Conservation (phyloP, 2,888 invertebrate species). For the Cylindroiulus punctatus region DNA sequence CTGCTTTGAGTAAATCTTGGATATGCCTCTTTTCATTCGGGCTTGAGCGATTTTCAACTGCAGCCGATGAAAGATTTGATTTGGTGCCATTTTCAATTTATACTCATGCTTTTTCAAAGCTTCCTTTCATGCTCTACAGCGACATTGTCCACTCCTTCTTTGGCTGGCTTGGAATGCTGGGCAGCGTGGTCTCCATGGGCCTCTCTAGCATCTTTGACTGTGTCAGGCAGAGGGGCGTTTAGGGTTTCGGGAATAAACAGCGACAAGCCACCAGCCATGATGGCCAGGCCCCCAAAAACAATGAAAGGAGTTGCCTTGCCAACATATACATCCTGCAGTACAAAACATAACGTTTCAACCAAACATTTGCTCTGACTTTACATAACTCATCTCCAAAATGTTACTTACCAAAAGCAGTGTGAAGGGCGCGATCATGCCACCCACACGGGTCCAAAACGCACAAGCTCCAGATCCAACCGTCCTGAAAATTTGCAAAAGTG, state of each 20-base stretch:
- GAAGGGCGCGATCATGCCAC: slow-evolving; percentile 68
- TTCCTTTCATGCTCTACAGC: slow-evolving; percentile 7
- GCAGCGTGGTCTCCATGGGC: background rate
- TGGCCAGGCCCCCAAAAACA: slow-evolving; percentile 55
- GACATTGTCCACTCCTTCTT: slow-evolving; percentile 20
- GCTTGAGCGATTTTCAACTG: too few relatives aligned
- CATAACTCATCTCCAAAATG: background rate
- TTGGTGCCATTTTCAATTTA: background rate
- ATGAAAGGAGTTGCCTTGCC: slow-evolving; percentile 56
- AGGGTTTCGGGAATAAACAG: slow-evolving; percentile 58
- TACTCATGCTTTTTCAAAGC: background rate
- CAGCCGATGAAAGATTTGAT: background rate
- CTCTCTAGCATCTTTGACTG: slow-evolving; percentile 56
- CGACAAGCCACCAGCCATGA: slow-evolving; percentile 56
- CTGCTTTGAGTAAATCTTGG: too few relatives aligned
- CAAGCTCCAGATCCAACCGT: slow-evolving; percentile 66
- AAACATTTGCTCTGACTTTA: background rate
- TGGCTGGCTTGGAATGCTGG: background rate
- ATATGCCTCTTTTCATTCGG: background rate
- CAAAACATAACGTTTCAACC: background rate
- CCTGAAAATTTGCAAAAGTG: slow-evolving; percentile 51
- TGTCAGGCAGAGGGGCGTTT: slow-evolving; percentile 57
- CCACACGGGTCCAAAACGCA: slow-evolving; percentile 68
- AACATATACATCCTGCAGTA: slow-evolving; percentile 56
- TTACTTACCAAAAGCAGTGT: slow-evolving; percentile 62